Base-by-base conservation (phyloP, 2,888 invertebrate species). In the Lasioglossum morio region DNA sequence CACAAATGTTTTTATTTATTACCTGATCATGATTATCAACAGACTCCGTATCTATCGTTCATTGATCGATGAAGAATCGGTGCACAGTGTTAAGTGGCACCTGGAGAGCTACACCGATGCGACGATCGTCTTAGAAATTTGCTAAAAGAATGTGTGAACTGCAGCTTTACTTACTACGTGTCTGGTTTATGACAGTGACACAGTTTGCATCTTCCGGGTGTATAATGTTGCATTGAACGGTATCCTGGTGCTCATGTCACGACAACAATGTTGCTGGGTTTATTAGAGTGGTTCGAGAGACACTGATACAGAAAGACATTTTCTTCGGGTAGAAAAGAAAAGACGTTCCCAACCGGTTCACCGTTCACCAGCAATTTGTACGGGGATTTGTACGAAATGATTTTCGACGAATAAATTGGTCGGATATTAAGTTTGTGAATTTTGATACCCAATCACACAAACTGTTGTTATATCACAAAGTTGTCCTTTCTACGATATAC, bases 401-500 rank as follows among this genome's bases (percentile, higher is more conserved):
- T 78, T 30, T 43, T 30, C 19, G 14, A 19, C 23, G 69, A 37
- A 69, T 69, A 69, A 69, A 69, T 69, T 37, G 7, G 19, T 16
- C 40, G 30, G 43, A 77, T 46, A 27, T 63, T 46, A 34, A 40
- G 63, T 78, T 72, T n/a, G 74, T 40, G 43, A 78, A 75, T 78
- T 75, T 78, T 23, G 77, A 84, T 74, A 77, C 69, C 30, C 60
- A 80, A 77, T 77, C 84, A 43, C 69, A 16, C 60, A 12, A 60
- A 43, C 60, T 37, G 57, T 84, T 81, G 70, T 84, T 87, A 79
- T 79, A 82, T 88, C 85, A 81, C 84, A 72, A 81, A 83, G 85
- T 89, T 87, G 81, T 84, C 87, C 82, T 89, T 85, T 89, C 88
- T 76, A 82, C 63, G 82, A 85, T 84, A 81, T 8, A 69, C 69